Conservation (phyloP, 2,113 vertebrate species). For the Hydropotes inermis region DNA sequence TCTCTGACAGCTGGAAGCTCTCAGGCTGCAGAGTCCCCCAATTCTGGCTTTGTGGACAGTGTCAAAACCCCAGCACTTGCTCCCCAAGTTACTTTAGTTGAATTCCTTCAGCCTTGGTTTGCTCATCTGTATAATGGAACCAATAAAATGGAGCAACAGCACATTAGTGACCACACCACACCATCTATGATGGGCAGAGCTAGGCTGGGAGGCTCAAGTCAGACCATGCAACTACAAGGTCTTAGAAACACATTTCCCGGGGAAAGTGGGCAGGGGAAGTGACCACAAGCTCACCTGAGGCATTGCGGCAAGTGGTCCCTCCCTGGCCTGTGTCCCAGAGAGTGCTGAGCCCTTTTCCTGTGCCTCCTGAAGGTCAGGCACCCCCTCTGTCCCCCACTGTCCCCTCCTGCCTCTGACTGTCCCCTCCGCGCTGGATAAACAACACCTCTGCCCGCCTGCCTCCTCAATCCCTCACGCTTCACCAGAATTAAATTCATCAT, state of each 20-base stretch:
- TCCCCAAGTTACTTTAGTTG: fast-evolving
- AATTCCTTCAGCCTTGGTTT: background rate
- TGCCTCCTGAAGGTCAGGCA: conserved; percentile 70
- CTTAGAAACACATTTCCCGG: background rate
- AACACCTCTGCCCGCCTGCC: conserved; percentile 71
- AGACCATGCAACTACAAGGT: fast-evolving
- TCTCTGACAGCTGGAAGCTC: background rate
- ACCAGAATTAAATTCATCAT: conserved; percentile 89
- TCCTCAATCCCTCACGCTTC: conserved; percentile 82
- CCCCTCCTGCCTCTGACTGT: conserved; percentile 59
- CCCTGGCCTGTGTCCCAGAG: background rate
- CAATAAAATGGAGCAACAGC: background rate
- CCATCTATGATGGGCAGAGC: background rate
- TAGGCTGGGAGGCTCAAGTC: background rate
- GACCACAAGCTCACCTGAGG: background rate
- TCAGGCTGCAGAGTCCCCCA: background rate
- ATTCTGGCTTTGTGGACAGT: background rate
- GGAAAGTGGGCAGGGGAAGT: background rate
- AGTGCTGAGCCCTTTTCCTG: background rate
- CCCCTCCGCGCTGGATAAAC: conserved; percentile 78
- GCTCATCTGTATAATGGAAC: background rate
- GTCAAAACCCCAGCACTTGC: fast-evolving
- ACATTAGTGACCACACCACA: fast-evolving
- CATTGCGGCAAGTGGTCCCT: background rate
- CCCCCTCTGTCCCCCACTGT: conserved; percentile 11